Evolutionary conservation across 1,140 invertebrate genomes (phyloP).

Genomic region (Pectinophora gossypiella): DNA sequence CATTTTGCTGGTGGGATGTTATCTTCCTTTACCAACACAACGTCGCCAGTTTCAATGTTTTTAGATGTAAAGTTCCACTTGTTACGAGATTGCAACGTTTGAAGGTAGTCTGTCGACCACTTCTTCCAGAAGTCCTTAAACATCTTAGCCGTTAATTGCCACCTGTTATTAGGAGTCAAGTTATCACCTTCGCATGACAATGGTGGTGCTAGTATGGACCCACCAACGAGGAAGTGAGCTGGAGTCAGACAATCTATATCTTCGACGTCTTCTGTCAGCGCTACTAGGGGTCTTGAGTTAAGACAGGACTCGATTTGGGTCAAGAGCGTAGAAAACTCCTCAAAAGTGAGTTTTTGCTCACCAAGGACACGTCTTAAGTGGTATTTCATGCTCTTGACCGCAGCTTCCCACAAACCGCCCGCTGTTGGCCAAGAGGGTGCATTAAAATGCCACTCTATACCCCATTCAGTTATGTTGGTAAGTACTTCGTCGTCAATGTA

Average conservation of each 20-base stretch:
- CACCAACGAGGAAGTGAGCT: neutral
- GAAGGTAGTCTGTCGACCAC: conserved; percentile 29
- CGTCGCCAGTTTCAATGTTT: neutral
- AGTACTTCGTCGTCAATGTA: neutral
- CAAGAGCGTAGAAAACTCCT: neutral
- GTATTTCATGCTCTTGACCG: conserved; percentile 5
- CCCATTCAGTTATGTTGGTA: neutral
- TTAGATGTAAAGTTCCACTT: conserved; percentile 17
- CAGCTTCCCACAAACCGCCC: conserved; percentile 4
- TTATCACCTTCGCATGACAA: neutral
- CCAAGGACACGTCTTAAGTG: conserved; percentile 1
- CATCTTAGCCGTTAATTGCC: conserved; percentile 6
- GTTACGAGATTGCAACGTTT: conserved; percentile 12
- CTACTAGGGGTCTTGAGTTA: neutral
- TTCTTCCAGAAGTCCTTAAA: conserved; percentile 28
- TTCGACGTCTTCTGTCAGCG: conserved; percentile 1
- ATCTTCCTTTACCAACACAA: conserved; percentile 6
- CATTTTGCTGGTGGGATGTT: conserved; percentile 18
- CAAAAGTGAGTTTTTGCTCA: neutral
- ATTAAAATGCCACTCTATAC: conserved; percentile 1
- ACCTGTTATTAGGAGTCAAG: conserved; percentile 10
- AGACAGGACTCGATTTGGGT: neutral
- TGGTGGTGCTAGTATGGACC: neutral
- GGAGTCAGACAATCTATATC: conserved; percentile 5
- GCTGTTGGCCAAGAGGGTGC: neutral